Percentiles rank a stretch among this genome's conserved stretches.
Evolutionary conservation across 1,140 invertebrate genomes (phyloP).

Genomic region (Lepidostoma basale): DNA sequence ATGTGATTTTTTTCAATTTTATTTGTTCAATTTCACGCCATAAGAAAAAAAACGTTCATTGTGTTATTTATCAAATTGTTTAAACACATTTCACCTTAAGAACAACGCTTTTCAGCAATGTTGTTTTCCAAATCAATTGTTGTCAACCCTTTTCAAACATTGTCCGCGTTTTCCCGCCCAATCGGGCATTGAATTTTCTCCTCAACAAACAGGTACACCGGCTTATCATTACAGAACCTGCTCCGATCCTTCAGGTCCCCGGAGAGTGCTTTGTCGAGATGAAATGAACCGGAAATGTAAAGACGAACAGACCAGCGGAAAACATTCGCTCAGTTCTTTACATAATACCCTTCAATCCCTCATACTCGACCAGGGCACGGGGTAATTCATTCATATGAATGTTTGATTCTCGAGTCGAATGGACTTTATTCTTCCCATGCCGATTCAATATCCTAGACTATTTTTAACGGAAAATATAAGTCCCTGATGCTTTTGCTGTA

Average conservation of each 20-base stretch:
- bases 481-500: too few species aligned
- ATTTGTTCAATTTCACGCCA: too few species aligned
- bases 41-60: too few species aligned
- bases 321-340: constrained; percentile 2
- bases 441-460: too few species aligned
- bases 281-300: constrained; percentile 14
- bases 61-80: too few species aligned
- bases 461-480: too few species aligned
- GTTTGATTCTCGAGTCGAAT: not conserved
- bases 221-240: constrained; percentile 5
- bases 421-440: too few species aligned
- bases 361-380: not conserved
- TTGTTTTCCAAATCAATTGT: constrained; percentile 16
- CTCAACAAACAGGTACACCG: constrained; percentile 2
- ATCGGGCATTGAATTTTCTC: not conserved
- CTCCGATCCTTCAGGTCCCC: not conserved
- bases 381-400: not conserved
- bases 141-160: constrained; percentile 14
- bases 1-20: too few species aligned
- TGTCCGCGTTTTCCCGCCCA: not conserved
- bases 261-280: not conserved
- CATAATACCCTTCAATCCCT: too few species aligned
- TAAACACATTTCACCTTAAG: too few species aligned
- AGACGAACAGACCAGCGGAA: constrained; percentile 9
- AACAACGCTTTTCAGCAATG: not conserved